Percentiles rank a stretch among this genome's conserved stretches.
Evolutionary conservation across 2,113 vertebrate species (phyloP).

Genomic region (Hemiscyllium ocellatum): DNA sequence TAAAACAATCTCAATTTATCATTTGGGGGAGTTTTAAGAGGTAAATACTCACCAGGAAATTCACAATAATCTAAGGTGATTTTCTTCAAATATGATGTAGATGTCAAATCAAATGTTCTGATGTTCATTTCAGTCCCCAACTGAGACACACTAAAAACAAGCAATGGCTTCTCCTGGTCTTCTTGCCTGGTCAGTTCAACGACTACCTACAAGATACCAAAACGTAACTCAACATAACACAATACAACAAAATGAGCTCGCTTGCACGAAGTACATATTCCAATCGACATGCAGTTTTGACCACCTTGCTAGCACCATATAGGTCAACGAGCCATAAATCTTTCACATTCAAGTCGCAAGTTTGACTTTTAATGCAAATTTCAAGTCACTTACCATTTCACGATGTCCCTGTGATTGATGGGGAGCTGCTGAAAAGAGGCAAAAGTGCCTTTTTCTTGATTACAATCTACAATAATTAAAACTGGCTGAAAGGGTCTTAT

Average conservation of each 20-base stretch:
- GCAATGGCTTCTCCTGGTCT: constrained; percentile 66
- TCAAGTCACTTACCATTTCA: background rate
- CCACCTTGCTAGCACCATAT: background rate
- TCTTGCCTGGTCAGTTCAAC: constrained; percentile 76
- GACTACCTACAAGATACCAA: constrained; percentile 62
- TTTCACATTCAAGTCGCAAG: background rate
- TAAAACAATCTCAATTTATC: background rate
- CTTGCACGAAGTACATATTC: background rate
- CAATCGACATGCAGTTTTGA: background rate
- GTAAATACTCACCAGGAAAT: constrained; percentile 58
- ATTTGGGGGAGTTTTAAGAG: background rate
- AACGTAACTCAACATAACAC: background rate
- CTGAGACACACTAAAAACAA: constrained; percentile 71
- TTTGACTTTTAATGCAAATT: background rate
- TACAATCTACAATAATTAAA: background rate
- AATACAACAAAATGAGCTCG: background rate
- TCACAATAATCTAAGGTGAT: constrained; percentile 77
- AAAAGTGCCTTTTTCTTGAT: background rate
- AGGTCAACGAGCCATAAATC: background rate
- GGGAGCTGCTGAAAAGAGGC: background rate
- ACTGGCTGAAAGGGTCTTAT: background rate
- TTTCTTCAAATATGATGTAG: constrained; percentile 72
- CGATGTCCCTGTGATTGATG: background rate
- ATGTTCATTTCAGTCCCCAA: constrained; percentile 77
- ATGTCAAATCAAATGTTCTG: constrained; percentile 67